Evolutionary conservation across 2,113 vertebrate species (phyloP), one percentile per base, ranked within the genome.

Genomic region (Aptenodytes patagonicus): DNA sequence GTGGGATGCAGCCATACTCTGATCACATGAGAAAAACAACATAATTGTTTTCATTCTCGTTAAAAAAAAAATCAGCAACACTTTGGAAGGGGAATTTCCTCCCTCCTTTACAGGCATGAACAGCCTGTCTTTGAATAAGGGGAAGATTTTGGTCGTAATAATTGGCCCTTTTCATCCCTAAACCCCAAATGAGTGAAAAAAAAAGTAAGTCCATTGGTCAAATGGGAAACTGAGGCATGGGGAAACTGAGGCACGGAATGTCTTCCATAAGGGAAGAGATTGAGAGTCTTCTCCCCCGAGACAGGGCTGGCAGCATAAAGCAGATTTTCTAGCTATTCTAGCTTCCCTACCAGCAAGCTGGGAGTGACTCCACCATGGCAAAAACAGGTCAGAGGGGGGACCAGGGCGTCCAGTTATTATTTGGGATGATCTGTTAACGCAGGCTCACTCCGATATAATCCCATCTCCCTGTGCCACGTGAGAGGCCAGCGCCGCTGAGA

Each of bases 391-490:
- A 38, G 82, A 49, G 49, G 36, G 22, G 31, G 42, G 6, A 7
- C 1, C 29, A 4, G 38, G 44, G 6, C 0, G 1, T 1, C 18
- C 28, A 9, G 38, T 1, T n/a, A 13, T 51, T 16, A 9, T 68
- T 40, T 47, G 57, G 65, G 89, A 14, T 31, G 62, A 4, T 7
- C 10, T 65, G 40, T 25, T 29, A 25, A 6, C 1, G 3, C 20
- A 36, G 83, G 28, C 17, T 69, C 24, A 1, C 40, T 24, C 47
- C 2, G 22, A 0, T 0, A 2, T 3, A 12, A 8, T 3, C 71
- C 72, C 77, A 14, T 3, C 51, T 42, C 60, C 69, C 24, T 0
- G 36, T 1, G 55, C 69, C 78, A 29, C 0, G 1, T 5, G 18
- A 62, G 69, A 82, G 25, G 32, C 52, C 4, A 2, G 72, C 8